Percentiles rank a stretch among this genome's conserved stretches.
These are phyloP conservation scores for Tragelaphus buxtoni DNA, from an alignment of 2,113 vertebrate species.

Conservation along the genomic window DNA sequence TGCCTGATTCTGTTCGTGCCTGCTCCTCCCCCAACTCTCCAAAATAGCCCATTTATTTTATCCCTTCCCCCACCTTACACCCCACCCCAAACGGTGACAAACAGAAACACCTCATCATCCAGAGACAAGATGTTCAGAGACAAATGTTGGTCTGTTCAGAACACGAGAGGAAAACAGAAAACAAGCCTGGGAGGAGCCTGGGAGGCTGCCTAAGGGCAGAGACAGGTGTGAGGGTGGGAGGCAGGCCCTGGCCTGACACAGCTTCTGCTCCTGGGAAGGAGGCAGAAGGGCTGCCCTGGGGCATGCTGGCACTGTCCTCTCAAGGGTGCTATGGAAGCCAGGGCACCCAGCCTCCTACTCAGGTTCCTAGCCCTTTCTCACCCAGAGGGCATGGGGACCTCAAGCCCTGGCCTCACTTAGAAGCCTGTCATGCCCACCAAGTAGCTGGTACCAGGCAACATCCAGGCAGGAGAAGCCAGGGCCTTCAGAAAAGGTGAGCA, in stretches of 20 bases:
- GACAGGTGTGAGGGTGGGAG: background rate
- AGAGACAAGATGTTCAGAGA: slow-evolving; percentile 62
- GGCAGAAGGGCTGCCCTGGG: background rate
- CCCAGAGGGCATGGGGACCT: background rate
- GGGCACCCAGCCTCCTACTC: background rate
- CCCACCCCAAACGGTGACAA: slow-evolving; percentile 18
- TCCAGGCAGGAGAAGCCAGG: background rate
- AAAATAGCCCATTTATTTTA: slow-evolving; percentile 39
- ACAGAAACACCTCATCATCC: slow-evolving; percentile 60
- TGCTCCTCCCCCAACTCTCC: background rate
- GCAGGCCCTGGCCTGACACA: background rate
- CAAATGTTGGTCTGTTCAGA: slow-evolving; percentile 45
- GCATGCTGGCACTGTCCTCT: background rate
- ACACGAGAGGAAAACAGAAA: background rate
- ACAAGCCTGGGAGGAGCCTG: background rate
- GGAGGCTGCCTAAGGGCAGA: background rate
- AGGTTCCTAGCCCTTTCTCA: background rate
- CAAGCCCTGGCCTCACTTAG: background rate
- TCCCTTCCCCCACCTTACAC: slow-evolving; percentile 5
- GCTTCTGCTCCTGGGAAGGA: background rate
- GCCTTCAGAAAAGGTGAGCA: background rate
- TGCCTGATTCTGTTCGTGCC: background rate
- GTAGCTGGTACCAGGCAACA: background rate
- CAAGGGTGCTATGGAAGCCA: background rate
- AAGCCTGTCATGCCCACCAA: background rate